Evolutionary conservation across 2,113 vertebrate genomes (phyloP).

Genomic region (Apistogramma diplotaenia): DNA sequence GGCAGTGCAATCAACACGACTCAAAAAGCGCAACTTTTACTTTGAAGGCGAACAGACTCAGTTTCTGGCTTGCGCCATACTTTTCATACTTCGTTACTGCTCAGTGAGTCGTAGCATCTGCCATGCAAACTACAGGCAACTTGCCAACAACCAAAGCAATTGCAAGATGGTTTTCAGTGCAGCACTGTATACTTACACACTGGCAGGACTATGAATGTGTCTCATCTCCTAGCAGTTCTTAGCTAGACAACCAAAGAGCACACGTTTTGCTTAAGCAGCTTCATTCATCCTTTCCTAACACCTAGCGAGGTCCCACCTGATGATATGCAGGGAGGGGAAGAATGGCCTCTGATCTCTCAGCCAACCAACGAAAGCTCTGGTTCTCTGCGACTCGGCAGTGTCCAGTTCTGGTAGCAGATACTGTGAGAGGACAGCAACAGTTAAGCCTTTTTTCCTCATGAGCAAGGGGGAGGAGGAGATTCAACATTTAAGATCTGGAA

Average conservation of each 20-base stretch:
- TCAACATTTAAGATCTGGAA: background rate
- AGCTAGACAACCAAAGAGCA: background rate
- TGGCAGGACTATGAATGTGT: background rate
- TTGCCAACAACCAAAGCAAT: background rate
- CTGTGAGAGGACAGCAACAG: conserved; percentile 58
- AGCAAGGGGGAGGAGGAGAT: fast-evolving
- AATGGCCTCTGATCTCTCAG: conserved; percentile 94
- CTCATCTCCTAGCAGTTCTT: background rate
- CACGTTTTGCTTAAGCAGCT: background rate
- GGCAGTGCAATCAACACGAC: background rate
- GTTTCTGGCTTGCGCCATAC: background rate
- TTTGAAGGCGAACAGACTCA: background rate
- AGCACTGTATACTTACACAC: background rate
- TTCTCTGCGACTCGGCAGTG: conserved; percentile 89
- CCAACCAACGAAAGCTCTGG: conserved; percentile 86
- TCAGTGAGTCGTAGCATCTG: background rate
- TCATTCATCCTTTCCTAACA: background rate
- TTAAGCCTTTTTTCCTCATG: background rate
- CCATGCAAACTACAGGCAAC: background rate
- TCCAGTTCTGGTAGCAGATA: conserved; percentile 90
- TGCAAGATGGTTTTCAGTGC: background rate
- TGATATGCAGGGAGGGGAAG: conserved; percentile 86
- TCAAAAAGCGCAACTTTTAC: background rate
- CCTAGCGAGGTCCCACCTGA: conserved; percentile 79
- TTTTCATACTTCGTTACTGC: background rate